These are phyloP conservation scores for Crypturellus undulatus DNA, from an alignment of 2,113 vertebrate genomes.

Conservation along the genomic window DNA sequence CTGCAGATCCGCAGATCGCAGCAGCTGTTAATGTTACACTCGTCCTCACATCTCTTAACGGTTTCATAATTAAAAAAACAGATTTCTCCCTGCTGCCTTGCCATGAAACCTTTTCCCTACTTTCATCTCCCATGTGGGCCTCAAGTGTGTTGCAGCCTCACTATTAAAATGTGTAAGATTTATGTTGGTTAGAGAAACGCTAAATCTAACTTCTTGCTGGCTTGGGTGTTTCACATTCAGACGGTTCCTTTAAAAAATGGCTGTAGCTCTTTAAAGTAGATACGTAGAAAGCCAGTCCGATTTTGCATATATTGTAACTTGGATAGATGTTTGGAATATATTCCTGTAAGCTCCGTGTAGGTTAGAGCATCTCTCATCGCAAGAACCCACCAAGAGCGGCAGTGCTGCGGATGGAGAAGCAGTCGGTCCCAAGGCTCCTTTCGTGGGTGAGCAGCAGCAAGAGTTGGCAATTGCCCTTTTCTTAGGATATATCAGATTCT, in stretches of 20 bases:
- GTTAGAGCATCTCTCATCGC: neutral
- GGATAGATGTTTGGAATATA: neutral
- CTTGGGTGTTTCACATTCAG: neutral
- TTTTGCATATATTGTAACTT: neutral
- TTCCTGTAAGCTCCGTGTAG: neutral
- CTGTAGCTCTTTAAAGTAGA: neutral
- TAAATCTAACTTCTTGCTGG: conserved; percentile 41
- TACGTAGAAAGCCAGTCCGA: neutral
- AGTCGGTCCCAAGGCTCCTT: neutral
- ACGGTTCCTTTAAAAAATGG: conserved; percentile 10
- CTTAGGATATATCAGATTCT: neutral
- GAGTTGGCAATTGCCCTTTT: neutral
- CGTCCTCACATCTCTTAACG: conserved; percentile 12
- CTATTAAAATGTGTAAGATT: conserved; percentile 52
- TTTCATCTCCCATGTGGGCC: conserved; percentile 57
- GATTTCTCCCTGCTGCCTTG: conserved; percentile 42
- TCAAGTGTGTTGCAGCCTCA: conserved; percentile 42
- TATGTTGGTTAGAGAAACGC: conserved; percentile 44
- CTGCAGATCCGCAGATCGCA: neutral
- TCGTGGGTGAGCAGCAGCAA: neutral
- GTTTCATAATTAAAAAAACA: conserved; percentile 6
- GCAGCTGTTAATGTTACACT: conserved; percentile 43
- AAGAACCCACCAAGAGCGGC: neutral
- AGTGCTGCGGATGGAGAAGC: neutral
- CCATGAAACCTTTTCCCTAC: conserved; percentile 64